Percentiles rank a stretch among this genome's conserved stretches.
Evolutionary conservation across 2,113 vertebrate species (phyloP).

Genomic region (Charina bottae): DNA sequence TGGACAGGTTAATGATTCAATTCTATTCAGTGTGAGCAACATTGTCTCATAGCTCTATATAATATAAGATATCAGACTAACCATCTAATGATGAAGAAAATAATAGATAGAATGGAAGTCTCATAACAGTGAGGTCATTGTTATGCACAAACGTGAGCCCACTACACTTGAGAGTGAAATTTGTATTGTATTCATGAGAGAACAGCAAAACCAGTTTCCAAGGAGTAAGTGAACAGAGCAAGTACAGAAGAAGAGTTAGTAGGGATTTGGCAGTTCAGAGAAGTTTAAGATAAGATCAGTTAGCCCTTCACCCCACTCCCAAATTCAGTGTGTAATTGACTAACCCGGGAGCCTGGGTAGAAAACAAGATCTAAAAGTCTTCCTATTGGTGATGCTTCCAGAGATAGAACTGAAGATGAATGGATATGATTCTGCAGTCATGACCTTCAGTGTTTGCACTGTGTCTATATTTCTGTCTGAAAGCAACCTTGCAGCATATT

Average conservation of each 20-base stretch:
- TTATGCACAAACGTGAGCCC: no score
- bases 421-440: neutral
- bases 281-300: neutral
- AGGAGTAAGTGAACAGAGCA: no score
- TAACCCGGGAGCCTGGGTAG: neutral
- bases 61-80: no score
- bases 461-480: neutral
- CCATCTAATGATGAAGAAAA: no score
- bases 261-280: neutral
- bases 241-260: neutral
- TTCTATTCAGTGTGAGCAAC: no score
- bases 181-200: no score
- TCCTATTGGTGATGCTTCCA: neutral
- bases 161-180: no score
- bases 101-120: no score
- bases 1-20: no score
- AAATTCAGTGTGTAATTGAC: neutral
- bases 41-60: no score
- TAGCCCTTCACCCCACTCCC: neutral
- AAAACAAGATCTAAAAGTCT: neutral
- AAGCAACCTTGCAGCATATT: neutral
- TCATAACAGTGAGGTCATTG: no score
- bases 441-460: neutral
- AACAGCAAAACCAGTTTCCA: no score
- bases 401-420: neutral